These are phyloP conservation scores for Nannoperca australis DNA, from an alignment of 2,797 vertebrate species.

Conservation along the genomic window DNA sequence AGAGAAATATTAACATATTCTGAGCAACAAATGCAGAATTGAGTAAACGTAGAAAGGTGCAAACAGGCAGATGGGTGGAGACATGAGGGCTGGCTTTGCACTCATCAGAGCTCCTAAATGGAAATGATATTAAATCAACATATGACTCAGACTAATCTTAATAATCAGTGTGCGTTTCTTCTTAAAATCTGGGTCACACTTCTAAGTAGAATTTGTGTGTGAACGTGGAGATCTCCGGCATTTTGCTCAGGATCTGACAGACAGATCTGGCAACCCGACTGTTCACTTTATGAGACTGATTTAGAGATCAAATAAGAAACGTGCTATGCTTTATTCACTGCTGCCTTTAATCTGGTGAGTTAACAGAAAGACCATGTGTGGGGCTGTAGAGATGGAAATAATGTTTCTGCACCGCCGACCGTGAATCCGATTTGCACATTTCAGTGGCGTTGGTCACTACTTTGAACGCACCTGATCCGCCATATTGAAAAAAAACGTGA, in stretches of 20 bases:
- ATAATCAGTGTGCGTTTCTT: neutral
- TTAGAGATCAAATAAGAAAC: neutral
- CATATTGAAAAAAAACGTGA: slow-evolving; percentile 69
- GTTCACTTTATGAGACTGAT: neutral
- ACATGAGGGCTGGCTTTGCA: neutral
- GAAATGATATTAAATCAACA: neutral
- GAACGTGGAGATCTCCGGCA: neutral
- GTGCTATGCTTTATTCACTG: neutral
- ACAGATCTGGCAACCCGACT: slow-evolving; percentile 24
- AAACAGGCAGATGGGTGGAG: neutral
- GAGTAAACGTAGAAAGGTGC: no score
- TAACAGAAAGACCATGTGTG: fast-evolving
- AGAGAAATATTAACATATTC: neutral
- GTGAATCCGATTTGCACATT: slow-evolving; percentile 16
- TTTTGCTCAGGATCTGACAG: neutral
- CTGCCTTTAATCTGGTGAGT: neutral
- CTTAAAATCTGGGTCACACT: neutral
- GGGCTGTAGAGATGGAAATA: neutral
- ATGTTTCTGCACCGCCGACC: neutral
- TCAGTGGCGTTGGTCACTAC: neutral
- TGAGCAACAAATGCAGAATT: no score
- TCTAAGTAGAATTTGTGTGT: neutral
- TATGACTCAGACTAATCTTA: neutral
- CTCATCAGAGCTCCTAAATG: neutral
- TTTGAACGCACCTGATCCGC: slow-evolving; percentile 78